Percentiles rank a stretch among this genome's conserved stretches.
Evolutionary conservation across 1,140 invertebrate genomes (phyloP).

Genomic region (Grapholita molesta): DNA sequence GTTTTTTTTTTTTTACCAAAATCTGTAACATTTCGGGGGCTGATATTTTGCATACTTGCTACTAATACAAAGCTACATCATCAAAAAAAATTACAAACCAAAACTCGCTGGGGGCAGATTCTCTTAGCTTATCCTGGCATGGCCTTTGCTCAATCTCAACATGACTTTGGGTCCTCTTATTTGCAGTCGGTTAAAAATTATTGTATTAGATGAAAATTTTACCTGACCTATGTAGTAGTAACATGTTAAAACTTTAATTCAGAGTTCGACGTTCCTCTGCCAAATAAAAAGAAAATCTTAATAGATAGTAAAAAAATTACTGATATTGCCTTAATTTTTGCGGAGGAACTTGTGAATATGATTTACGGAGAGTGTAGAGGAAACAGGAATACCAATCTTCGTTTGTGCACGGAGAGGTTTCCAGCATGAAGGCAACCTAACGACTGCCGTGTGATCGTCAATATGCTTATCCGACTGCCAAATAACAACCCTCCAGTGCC

Average conservation of each 20-base stretch:
- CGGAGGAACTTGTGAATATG: not conserved
- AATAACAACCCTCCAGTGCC: not conserved
- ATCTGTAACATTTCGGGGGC: no score
- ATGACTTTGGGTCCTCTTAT: not conserved
- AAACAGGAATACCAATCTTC: not conserved
- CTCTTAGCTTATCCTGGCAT: no score
- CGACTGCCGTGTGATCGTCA: not conserved
- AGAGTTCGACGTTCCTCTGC: not conserved
- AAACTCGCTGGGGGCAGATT: no score
- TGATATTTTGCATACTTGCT: no score
- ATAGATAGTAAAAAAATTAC: not conserved
- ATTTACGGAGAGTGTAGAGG: not conserved
- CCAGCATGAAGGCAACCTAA: not conserved
- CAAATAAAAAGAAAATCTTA: not conserved
- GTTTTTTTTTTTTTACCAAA: no score
- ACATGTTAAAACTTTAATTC: not conserved
- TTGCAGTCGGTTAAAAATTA: not conserved
- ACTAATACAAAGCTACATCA: no score
- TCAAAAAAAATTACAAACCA: no score
- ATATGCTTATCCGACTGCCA: not conserved
- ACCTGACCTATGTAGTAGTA: no score
- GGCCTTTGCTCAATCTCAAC: not conserved
- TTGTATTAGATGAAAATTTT: not conserved
- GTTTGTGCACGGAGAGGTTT: not conserved
- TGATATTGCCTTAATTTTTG: not conserved